Conservation (phyloP, 2,797 vertebrate species). For the Acomys russatus region DNA sequence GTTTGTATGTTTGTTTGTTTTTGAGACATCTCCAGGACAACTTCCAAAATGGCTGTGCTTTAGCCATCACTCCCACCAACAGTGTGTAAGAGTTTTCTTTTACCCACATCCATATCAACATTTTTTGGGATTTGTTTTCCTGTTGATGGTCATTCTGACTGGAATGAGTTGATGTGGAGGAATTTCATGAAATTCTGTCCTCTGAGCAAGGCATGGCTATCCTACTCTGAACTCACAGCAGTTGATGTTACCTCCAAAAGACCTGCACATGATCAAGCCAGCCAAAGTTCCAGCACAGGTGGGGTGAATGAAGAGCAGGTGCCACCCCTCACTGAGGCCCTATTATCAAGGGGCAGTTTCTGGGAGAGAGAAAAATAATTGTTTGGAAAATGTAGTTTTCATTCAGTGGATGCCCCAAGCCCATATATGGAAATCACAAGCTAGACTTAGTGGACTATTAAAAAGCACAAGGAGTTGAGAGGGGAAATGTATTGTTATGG, state of each 20-base stretch:
- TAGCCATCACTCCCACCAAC: not conserved
- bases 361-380: not conserved
- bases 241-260: not conserved
- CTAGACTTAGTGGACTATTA: not conserved
- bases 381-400: too few relatives aligned
- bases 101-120: not conserved
- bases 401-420: not conserved
- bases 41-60: not conserved
- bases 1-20: not conserved
- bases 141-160: not conserved
- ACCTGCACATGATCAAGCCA: not conserved
- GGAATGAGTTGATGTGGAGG: not conserved
- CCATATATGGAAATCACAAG: not conserved
- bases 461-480: not conserved
- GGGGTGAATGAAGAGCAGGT: not conserved
- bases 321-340: not conserved
- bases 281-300: not conserved
- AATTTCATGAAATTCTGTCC: not conserved
- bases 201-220: not conserved
- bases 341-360: not conserved
- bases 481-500: not conserved
- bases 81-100: not conserved
- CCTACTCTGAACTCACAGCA: not conserved
- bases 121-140: not conserved
- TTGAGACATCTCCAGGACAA: not conserved